These are phyloP conservation scores for Tursiops truncatus DNA, from an alignment of 2,113 vertebrate species.

Conservation along the genomic window DNA sequence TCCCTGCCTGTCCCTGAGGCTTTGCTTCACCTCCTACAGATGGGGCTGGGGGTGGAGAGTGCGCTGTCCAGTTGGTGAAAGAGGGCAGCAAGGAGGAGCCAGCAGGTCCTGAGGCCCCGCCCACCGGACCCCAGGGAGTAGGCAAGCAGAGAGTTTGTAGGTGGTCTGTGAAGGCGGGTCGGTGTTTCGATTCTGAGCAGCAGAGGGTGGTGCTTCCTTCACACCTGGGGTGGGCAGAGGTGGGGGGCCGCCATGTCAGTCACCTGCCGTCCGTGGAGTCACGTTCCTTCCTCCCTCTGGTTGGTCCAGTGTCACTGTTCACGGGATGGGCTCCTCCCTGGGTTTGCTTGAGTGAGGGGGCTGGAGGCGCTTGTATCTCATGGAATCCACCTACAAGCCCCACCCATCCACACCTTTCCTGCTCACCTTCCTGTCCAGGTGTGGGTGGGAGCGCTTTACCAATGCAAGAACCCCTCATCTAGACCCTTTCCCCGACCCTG, in stretches of 20 bases:
- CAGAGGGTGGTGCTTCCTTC: neutral
- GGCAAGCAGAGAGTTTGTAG: fast-evolving
- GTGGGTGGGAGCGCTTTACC: neutral
- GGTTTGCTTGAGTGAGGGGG: neutral
- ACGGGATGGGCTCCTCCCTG: neutral
- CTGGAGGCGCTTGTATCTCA: fast-evolving
- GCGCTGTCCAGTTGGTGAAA: fast-evolving
- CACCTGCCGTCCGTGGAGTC: neutral
- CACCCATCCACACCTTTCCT: neutral
- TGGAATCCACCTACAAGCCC: no score
- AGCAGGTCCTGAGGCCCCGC: fast-evolving
- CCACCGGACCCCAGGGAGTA: fast-evolving
- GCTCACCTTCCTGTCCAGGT: no score
- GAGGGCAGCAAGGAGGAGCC: neutral
- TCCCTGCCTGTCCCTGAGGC: neutral
- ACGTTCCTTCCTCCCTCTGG: fast-evolving
- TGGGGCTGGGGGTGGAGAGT: neutral
- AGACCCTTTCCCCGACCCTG: neutral
- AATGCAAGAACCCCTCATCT: neutral
- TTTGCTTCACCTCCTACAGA: neutral
- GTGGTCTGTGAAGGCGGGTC: no score
- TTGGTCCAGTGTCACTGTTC: fast-evolving
- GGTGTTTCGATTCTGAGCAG: neutral
- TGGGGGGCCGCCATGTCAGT: fast-evolving
- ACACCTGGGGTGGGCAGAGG: no score